phyloP scores from a whole-genome alignment of 2,888 invertebrate species.

The Dinocampus coccinellae region DNA sequence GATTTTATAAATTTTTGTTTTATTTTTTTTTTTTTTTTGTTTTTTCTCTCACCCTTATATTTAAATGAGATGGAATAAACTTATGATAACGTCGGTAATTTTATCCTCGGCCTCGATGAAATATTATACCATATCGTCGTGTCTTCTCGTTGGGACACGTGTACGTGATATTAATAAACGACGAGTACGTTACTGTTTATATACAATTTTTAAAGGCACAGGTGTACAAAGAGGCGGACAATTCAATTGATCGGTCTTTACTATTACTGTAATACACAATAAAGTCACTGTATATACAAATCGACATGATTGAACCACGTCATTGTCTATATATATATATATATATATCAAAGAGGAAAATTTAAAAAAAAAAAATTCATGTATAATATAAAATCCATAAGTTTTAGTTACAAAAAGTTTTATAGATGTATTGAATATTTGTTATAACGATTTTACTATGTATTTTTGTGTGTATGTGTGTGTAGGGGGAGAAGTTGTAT shows the following conservation, averaged over 20 bases:
- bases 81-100: no score
- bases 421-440: background rate
- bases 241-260: background rate
- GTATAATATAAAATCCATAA: background rate
- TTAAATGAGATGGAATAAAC: no score
- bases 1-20: no score
- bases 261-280: background rate
- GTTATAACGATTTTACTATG: background rate
- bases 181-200: constrained; percentile 32
- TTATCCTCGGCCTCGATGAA: constrained; percentile 29
- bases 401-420: background rate
- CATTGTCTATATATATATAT: no score
- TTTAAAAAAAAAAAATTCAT: background rate
- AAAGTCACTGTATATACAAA: no score
- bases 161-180: constrained; percentile 24
- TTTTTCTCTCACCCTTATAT: no score
- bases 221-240: background rate
- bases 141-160: constrained; percentile 32
- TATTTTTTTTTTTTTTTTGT: no score
- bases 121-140: constrained; percentile 8
- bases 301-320: background rate
- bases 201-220: background rate
- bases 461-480: background rate
- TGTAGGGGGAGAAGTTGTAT: background rate
- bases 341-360: no score